Conservation (phyloP, 2,888 invertebrate genomes). For the Apamea crenata region DNA sequence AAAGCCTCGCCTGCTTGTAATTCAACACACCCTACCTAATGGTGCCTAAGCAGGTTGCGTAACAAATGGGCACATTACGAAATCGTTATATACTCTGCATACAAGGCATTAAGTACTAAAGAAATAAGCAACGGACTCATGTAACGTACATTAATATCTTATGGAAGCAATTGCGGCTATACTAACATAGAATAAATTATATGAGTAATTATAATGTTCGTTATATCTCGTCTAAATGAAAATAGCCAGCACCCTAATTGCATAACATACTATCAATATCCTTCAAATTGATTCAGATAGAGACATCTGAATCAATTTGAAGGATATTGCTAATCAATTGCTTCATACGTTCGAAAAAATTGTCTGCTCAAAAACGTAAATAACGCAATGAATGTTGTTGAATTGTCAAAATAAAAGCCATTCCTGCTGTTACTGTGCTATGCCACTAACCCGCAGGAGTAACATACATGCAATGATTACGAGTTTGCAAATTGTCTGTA, state of each 20-base stretch:
- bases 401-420: background rate
- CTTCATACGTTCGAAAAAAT: background rate
- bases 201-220: background rate
- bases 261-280: no score
- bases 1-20: conserved; percentile 41
- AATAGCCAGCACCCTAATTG: background rate
- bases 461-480: conserved; percentile 9
- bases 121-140: conserved; percentile 24
- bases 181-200: conserved; percentile 41
- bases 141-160: conserved; percentile 39
- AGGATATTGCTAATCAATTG: background rate
- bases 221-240: background rate
- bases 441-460: background rate
- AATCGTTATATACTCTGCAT: conserved; percentile 47
- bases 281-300: no score
- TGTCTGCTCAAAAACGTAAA: background rate
- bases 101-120: conserved; percentile 35
- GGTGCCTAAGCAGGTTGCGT: conserved; percentile 42
- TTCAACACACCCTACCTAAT: conserved; percentile 56
- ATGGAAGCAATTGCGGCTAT: conserved; percentile 47
- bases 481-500: background rate
- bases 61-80: conserved; percentile 47
- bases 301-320: no score
- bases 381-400: background rate
- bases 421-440: background rate